A percentile compares a stretch with the other conserved stretches of the same genome.
These are phyloP conservation scores for Cosmia pyralina DNA, from an alignment of 2,888 invertebrate genomes.

Conservation along the genomic window DNA sequence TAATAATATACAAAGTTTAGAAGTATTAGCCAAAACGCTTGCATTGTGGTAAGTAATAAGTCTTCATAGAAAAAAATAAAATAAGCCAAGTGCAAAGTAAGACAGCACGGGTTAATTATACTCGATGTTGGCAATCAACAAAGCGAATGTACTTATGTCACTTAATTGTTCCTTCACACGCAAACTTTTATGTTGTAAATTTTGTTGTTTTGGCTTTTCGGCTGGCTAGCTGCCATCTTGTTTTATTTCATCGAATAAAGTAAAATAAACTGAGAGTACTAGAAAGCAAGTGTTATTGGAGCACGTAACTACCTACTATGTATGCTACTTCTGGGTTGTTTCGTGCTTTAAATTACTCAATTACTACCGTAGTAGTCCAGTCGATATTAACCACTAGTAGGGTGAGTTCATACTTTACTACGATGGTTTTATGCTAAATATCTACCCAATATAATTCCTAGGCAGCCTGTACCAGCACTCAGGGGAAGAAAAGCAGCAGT, in stretches of 20 bases:
- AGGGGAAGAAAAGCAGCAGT: background rate
- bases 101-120: constrained; percentile 60
- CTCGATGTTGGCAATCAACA: constrained; percentile 72
- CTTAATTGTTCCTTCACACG: constrained; percentile 75
- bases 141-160: constrained; percentile 72
- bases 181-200: constrained; percentile 69
- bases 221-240: constrained; percentile 57
- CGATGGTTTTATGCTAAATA: background rate
- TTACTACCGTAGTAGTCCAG: constrained; percentile 10
- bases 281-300: constrained; percentile 10
- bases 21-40: background rate
- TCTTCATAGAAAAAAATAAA: constrained; percentile 19
- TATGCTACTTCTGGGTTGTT: background rate
- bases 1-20: background rate
- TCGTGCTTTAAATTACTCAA: constrained; percentile 11
- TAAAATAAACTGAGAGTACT: constrained; percentile 19
- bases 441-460: background rate
- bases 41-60: background rate
- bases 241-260: constrained; percentile 47
- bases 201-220: constrained; percentile 62
- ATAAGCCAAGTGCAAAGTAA: constrained; percentile 47
- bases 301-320: background rate
- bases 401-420: constrained; percentile 4
- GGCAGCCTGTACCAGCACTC: background rate
- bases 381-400: background rate